Conservation (phyloP, 2,797 vertebrate genomes). For the Sitta carolinensis region DNA sequence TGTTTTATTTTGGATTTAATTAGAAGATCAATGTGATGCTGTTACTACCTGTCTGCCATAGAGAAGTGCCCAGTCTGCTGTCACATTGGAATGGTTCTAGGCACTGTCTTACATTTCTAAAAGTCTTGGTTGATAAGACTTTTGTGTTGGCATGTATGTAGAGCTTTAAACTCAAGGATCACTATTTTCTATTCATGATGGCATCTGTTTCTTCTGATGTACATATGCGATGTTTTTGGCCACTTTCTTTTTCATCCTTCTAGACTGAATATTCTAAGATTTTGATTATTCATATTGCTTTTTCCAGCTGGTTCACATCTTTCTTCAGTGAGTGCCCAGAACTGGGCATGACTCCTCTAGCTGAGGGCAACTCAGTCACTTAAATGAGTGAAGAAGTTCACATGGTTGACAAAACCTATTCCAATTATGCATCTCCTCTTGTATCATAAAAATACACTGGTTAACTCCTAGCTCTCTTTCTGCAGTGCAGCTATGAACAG, state of each 20-base stretch:
- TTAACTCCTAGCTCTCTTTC: neutral
- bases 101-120: neutral
- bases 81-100: neutral
- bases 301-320: neutral
- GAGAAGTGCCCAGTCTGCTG: neutral
- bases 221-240: fast-evolving
- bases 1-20: neutral
- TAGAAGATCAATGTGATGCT: neutral
- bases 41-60: neutral
- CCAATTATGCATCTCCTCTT: neutral
- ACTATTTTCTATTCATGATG: neutral
- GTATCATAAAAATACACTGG: neutral
- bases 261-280: neutral
- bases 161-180: neutral
- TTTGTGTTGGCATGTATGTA: neutral
- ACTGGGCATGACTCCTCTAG: neutral
- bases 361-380: neutral
- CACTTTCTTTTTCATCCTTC: neutral
- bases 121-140: neutral
- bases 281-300: neutral
- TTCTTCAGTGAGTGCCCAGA: neutral
- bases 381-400: neutral
- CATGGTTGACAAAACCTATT: neutral
- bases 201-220: neutral
- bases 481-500: neutral